These are phyloP conservation scores for Oceanites oceanicus DNA, from an alignment of 2,113 vertebrate species.

Conservation along the genomic window DNA sequence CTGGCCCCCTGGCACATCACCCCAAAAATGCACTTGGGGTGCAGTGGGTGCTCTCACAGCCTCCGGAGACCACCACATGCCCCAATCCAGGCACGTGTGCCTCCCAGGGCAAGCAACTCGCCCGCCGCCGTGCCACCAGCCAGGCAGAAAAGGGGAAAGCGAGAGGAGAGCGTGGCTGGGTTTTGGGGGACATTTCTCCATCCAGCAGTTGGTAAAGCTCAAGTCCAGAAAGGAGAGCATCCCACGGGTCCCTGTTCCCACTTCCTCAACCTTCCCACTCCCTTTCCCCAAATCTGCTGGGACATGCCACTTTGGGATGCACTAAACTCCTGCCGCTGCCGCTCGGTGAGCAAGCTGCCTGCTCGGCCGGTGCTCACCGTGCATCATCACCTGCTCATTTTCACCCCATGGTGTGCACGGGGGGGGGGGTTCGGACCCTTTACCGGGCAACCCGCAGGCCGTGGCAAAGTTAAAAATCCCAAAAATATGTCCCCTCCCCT, in stretches of 20 bases:
- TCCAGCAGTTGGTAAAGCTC: background rate
- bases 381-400: background rate
- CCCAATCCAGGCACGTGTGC: accelerated
- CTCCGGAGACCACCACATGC: background rate
- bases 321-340: accelerated
- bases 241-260: background rate
- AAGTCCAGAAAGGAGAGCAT: background rate
- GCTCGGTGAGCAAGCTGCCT: accelerated
- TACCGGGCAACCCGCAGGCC: background rate
- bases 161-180: accelerated
- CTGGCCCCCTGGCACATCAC: background rate
- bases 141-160: background rate
- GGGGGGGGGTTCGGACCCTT: background rate
- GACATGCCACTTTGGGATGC: accelerated
- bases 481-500: conserved; percentile 20
- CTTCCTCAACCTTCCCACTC: background rate
- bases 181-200: background rate
- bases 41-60: accelerated
- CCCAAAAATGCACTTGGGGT: background rate
- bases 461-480: background rate
- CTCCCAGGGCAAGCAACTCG: background rate
- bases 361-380: accelerated
- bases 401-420: background rate
- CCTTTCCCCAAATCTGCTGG: background rate
- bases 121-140: accelerated